Conservation (phyloP, 2,888 invertebrate species). For the Pammene aurita region DNA sequence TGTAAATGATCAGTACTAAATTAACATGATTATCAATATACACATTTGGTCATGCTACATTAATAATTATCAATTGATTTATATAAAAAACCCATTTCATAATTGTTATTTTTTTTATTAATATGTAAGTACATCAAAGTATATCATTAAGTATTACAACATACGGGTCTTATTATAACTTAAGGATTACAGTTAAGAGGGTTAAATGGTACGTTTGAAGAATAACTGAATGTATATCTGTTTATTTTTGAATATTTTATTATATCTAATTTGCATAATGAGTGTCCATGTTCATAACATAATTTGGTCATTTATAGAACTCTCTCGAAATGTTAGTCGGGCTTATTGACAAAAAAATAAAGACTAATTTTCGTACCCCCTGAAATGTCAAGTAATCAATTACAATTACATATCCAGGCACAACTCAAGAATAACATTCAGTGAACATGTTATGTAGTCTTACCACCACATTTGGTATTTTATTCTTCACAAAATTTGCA, state of each 20-base stretch:
- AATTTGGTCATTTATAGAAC: too few relatives aligned
- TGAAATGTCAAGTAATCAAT: too few relatives aligned
- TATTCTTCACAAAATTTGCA: too few relatives aligned
- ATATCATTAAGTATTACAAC: conserved; percentile 50
- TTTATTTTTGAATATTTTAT: conserved; percentile 56
- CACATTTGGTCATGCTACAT: too few relatives aligned
- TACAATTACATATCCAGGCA: not conserved
- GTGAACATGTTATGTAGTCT: too few relatives aligned
- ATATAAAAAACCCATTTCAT: not conserved
- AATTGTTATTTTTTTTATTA: not conserved
- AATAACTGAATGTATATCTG: conserved; percentile 50
- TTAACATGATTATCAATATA: too few relatives aligned
- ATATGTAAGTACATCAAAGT: conserved; percentile 12
- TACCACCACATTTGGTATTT: too few relatives aligned
- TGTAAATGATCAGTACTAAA: too few relatives aligned
- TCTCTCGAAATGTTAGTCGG: too few relatives aligned
- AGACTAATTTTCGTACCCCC: too few relatives aligned
- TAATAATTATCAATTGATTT: too few relatives aligned
- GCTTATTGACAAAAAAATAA: too few relatives aligned
- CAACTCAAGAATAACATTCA: not conserved
- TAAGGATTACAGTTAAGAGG: conserved; percentile 48
- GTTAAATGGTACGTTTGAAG: conserved; percentile 10
- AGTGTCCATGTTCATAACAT: not conserved
- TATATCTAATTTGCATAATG: not conserved
- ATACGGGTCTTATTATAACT: conserved; percentile 61